Evolutionary conservation across 2,888 invertebrate genomes (phyloP).

Genomic region (Lypha dubia): DNA sequence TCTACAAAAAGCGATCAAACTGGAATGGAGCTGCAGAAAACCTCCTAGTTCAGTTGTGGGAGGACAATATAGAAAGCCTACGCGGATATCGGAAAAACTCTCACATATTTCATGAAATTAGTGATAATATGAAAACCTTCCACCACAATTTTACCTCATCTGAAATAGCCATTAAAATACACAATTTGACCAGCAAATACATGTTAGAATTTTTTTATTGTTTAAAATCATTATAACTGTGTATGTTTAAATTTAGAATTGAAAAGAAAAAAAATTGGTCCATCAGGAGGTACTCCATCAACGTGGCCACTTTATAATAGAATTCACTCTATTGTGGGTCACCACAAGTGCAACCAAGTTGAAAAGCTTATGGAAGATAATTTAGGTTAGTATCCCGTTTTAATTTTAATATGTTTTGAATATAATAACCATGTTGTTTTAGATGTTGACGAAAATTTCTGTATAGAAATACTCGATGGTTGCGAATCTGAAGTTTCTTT

Average conservation of each 20-base stretch:
- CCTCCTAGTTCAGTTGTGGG: too few relatives aligned
- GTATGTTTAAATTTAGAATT: background rate
- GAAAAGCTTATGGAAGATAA: background rate
- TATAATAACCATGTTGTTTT: background rate
- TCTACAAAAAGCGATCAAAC: too few relatives aligned
- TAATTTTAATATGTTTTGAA: background rate
- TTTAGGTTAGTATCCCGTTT: background rate
- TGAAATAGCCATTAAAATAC: too few relatives aligned
- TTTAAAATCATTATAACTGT: background rate
- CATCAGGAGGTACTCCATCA: background rate
- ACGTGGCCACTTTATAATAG: background rate
- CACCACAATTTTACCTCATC: too few relatives aligned
- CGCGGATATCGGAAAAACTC: too few relatives aligned
- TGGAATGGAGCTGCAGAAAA: too few relatives aligned
- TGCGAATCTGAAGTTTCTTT: conserved; percentile 2
- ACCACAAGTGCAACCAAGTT: background rate
- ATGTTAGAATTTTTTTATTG: too few relatives aligned
- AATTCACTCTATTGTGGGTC: background rate
- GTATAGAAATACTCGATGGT: background rate
- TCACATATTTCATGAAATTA: too few relatives aligned
- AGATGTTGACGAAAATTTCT: background rate
- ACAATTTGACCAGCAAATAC: too few relatives aligned
- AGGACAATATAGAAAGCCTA: too few relatives aligned
- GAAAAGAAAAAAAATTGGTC: background rate
- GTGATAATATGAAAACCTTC: too few relatives aligned